Evolutionary conservation across 2,797 vertebrate genomes (phyloP).

Genomic region (Urophycis tenuis): DNA sequence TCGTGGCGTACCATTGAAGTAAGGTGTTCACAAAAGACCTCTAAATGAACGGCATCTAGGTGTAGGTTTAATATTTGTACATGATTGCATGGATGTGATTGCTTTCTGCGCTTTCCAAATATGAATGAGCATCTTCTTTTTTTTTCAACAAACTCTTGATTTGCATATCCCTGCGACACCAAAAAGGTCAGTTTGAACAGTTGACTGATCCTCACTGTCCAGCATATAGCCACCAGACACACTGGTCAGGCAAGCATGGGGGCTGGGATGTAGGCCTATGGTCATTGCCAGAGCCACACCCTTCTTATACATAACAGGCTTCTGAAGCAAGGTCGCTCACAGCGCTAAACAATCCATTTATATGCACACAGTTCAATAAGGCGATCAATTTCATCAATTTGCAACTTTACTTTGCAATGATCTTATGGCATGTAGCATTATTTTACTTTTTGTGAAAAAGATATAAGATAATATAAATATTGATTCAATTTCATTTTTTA

Average conservation of each 20-base stretch:
- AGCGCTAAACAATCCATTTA: constrained; percentile 9
- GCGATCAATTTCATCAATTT: no score
- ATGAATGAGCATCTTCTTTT: background rate
- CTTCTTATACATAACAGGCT: constrained; percentile 34
- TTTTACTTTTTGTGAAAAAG: no score
- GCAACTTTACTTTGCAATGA: no score
- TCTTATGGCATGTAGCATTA: no score
- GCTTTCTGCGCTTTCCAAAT: background rate
- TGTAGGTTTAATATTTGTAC: constrained; percentile 10
- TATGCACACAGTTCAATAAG: no score
- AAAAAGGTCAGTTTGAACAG: constrained; percentile 27
- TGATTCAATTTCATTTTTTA: no score
- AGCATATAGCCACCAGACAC: constrained; percentile 53
- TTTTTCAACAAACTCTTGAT: background rate
- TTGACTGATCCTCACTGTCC: constrained; percentile 51
- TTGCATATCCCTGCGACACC: constrained; percentile 21
- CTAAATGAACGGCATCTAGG: background rate
- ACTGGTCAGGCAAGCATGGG: constrained; percentile 39
- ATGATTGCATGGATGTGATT: background rate
- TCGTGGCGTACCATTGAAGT: background rate
- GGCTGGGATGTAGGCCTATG: constrained; percentile 29
- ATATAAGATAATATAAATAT: no score
- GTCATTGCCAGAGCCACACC: constrained; percentile 39
- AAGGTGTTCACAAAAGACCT: background rate
- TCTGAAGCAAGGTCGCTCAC: constrained; percentile 56